A percentile compares a stretch with the other conserved stretches of the same genome.
These are phyloP conservation scores for Blennius ocellaris DNA, from an alignment of 2,113 vertebrate species.

Conservation along the genomic window DNA sequence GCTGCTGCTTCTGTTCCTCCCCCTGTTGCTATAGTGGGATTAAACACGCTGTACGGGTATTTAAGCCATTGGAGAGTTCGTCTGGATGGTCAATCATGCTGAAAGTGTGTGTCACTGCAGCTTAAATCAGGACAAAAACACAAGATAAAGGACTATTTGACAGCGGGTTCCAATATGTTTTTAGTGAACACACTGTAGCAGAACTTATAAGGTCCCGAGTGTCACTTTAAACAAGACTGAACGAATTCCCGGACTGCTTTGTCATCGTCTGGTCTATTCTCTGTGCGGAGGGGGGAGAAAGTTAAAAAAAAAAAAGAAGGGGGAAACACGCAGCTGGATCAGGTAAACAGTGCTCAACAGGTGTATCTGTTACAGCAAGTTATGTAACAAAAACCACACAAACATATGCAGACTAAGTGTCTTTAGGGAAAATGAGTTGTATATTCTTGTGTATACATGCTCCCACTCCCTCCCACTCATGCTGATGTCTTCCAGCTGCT, in stretches of 20 bases:
- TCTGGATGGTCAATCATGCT: not conserved
- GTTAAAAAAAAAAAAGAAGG: not conserved
- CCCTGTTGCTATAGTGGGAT: not conserved
- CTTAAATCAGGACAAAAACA: conserved; percentile 11
- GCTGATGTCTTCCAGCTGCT: conserved; percentile 73
- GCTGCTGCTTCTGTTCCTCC: not conserved
- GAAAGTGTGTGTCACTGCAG: not conserved
- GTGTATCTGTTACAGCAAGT: conserved; percentile 59
- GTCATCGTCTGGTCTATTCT: conserved; percentile 23
- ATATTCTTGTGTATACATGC: conserved; percentile 51
- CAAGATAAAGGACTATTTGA: not conserved
- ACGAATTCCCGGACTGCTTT: conserved; percentile 19
- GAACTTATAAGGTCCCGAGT: conserved; percentile 26
- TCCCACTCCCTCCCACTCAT: conserved; percentile 40
- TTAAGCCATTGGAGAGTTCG: not conserved
- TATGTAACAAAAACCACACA: conserved; percentile 55
- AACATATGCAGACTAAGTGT: conserved; percentile 4
- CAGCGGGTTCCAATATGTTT: conserved; percentile 2
- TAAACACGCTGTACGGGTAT: not conserved
- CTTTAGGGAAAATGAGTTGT: conserved; percentile 45
- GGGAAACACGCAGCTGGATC: conserved; percentile 40
- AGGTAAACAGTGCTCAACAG: conserved; percentile 61
- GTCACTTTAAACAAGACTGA: conserved; percentile 2
- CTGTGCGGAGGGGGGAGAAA: not conserved
- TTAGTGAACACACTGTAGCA: not conserved